Percentiles rank a stretch among this genome's conserved stretches.
Conservation (phyloP, 2,888 invertebrate species). For the Drosophila nigricruria region DNA sequence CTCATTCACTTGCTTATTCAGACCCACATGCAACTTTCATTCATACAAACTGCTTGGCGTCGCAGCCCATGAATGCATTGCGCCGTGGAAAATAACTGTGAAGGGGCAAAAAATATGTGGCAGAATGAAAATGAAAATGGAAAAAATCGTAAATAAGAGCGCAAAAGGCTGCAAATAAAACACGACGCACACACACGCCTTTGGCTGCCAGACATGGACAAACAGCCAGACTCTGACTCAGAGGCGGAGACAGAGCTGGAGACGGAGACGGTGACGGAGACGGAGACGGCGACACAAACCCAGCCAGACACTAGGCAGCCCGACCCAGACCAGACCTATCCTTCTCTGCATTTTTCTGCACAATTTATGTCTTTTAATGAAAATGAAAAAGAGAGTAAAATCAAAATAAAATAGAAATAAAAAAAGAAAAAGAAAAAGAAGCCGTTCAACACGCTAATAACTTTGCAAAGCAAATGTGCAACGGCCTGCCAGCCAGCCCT, state of each 20-base stretch:
- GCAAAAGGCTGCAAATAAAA: conserved; percentile 73
- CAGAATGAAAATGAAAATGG: conserved; percentile 50
- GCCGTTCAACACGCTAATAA: conserved; percentile 75
- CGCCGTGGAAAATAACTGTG: conserved; percentile 42
- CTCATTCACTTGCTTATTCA: conserved; percentile 66
- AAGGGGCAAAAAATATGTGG: conserved; percentile 38
- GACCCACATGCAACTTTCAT: conserved; percentile 78
- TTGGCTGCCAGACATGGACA: conserved; percentile 37
- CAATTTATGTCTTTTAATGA: conserved; percentile 82
- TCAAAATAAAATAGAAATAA: conserved; percentile 44
- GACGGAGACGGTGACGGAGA: not conserved
- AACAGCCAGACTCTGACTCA: conserved; percentile 33
- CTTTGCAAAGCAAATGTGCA: conserved; percentile 77
- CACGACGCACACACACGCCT: conserved; percentile 56
- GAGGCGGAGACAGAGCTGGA: not conserved
- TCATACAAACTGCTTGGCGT: conserved; percentile 62
- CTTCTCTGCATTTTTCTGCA: conserved; percentile 75
- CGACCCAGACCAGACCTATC: conserved; percentile 20
- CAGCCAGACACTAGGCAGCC: conserved; percentile 13
- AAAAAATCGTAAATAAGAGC: conserved; percentile 80
- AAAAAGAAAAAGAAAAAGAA: conserved; percentile 8
- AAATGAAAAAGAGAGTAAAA: conserved; percentile 63
- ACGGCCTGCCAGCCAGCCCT: conserved; percentile 42
- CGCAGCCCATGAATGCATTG: conserved; percentile 56
- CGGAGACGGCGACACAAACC: conserved; percentile 21